These are phyloP conservation scores for Eristalis pertinax DNA, from an alignment of 2,888 invertebrate species.

Conservation along the genomic window DNA sequence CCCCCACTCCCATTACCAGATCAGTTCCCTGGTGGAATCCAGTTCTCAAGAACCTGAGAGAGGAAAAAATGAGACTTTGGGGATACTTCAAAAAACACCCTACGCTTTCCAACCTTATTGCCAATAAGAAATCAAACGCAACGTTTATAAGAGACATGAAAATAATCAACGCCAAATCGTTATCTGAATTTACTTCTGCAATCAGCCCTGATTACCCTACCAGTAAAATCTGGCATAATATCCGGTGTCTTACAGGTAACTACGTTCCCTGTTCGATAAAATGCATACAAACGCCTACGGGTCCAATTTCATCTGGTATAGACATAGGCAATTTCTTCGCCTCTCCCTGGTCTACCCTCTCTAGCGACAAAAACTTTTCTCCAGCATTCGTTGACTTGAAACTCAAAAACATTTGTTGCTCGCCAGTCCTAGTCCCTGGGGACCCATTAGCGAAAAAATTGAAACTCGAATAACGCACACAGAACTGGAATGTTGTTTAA, in stretches of 20 bases:
- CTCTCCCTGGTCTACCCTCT: conserved; percentile 1
- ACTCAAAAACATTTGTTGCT: background rate
- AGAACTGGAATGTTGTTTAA: no score
- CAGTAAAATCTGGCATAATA: no score
- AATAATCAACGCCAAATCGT: background rate
- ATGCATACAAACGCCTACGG: background rate
- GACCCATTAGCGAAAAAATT: background rate
- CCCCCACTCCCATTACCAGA: background rate
- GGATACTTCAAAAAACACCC: background rate
- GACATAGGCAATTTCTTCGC: conserved; percentile 5
- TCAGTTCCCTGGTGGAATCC: conserved; percentile 1
- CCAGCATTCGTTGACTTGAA: background rate
- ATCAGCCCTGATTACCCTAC: background rate
- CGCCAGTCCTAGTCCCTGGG: background rate
- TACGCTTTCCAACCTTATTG: background rate
- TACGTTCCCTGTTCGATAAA: background rate
- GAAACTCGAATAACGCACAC: conserved; percentile 1
- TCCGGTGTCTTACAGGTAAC: no score
- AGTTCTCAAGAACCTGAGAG: background rate
- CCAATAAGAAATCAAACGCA: background rate
- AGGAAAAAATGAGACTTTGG: background rate
- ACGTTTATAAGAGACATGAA: background rate
- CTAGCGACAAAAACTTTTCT: background rate
- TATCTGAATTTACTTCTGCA: background rate
- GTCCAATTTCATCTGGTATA: background rate